Evolutionary conservation across 2,888 invertebrate species (phyloP), one percentile per base, ranked within the genome.

Genomic region (Zaprionus bogoriensis): DNA sequence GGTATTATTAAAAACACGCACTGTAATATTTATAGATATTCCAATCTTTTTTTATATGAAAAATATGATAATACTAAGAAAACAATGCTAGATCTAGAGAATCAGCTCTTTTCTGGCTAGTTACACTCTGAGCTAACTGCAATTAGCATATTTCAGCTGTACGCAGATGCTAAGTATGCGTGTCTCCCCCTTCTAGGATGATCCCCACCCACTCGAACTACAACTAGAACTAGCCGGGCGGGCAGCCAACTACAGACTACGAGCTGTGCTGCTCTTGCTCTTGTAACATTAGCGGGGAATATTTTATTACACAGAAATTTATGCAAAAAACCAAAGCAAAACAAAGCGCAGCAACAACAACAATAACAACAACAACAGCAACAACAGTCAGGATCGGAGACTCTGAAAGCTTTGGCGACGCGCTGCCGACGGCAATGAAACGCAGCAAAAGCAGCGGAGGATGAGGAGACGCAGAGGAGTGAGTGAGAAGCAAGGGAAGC

Each of bases 351-450:
- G 72, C 65, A 70, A 65, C 59, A 66, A 67, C 66, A 47, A 60
- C 64, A 54, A 57, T 22, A 54, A 47, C 44, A 46, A 63, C 46
- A 44, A 57, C 58, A 41, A 39, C 20, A 17, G 30, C 30, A 39
- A 50, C 30, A n/a, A 28, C 41, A n/a, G 22, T 17, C 41, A 45
- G 44, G 47, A 52, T 38, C 44, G 41, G 50, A 41, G 46, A 42
- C 63, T 51, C 70, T 82, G 70, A 87, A 84, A 77, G 82, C 82
- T 87, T 82, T 82, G 82, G 85, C 82, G 82, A 82, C 82, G 85
- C 64, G 54, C 65, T 73, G 82, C 82, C 82, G 82, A 75, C 87
- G 82, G 87, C 87, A 74, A 70, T 55, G 45, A 51, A 69, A 59
- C 58, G 42, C 60, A 79, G 17, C 64, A 57, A 59, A 72, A 59